phyloP scores from a whole-genome alignment of 2,888 invertebrate genomes.

The Troides oblongomaculatus region DNA sequence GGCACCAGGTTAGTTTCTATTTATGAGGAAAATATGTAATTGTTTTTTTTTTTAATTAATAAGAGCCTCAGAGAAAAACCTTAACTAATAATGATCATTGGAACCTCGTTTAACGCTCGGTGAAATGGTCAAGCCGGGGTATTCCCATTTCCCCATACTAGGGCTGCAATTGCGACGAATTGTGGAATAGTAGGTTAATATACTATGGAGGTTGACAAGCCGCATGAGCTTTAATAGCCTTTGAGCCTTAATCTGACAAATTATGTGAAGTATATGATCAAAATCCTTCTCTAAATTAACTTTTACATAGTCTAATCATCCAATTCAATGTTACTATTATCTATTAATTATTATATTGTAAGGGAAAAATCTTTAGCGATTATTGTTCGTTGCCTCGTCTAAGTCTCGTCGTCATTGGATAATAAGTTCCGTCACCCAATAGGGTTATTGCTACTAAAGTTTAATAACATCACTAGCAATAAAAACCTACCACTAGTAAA shows the following conservation, averaged over 20 bases:
- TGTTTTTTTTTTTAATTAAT: constrained; percentile 25
- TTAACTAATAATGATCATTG: background rate
- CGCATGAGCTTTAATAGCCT: constrained; percentile 6
- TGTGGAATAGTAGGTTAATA: constrained; percentile 24
- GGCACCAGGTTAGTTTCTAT: constrained; percentile 39
- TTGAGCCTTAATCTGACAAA: background rate
- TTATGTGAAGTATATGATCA: background rate
- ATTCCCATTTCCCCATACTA: constrained; percentile 16
- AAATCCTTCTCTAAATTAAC: background rate
- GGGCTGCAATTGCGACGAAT: constrained; percentile 13
- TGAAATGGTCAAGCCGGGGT: constrained; percentile 18
- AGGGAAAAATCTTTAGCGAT: too few species aligned
- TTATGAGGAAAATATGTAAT: constrained; percentile 35
- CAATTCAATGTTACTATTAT: too few species aligned
- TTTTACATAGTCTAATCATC: background rate
- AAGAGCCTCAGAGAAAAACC: constrained; percentile 14
- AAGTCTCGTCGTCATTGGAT: too few species aligned
- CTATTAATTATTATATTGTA: too few species aligned
- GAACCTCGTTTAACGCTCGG: constrained; percentile 8
- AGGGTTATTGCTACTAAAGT: too few species aligned
- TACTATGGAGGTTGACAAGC: background rate
- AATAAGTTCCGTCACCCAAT: too few species aligned
- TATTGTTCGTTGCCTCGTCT: too few species aligned
- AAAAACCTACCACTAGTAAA: too few species aligned
- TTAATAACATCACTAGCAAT: too few species aligned